Evolutionary conservation across 2,113 vertebrate genomes (phyloP).

Genomic region (Kryptolebias marmoratus): DNA sequence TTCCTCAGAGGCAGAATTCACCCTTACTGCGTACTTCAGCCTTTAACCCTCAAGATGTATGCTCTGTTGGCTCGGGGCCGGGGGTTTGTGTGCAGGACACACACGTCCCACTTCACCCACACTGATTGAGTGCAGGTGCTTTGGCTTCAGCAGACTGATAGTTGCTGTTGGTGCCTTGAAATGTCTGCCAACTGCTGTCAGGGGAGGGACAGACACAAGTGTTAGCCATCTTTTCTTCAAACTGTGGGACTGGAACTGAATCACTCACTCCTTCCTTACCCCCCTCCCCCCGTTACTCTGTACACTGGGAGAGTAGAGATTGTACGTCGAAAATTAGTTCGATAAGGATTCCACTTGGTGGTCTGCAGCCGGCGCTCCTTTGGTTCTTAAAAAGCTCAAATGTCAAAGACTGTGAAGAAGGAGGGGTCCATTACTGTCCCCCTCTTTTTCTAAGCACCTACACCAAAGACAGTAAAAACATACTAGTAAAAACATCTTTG

Average conservation of each 20-base stretch:
- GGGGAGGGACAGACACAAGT: constrained; percentile 31
- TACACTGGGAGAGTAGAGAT: constrained; percentile 27
- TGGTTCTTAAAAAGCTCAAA: constrained; percentile 61
- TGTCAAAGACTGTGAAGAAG: constrained; percentile 15
- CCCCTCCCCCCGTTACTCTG: neutral
- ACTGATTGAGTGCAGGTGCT: constrained; percentile 56
- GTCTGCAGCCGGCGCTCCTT: constrained; percentile 35
- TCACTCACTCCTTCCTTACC: constrained; percentile 11
- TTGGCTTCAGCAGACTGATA: constrained; percentile 43
- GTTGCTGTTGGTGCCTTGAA: constrained; percentile 52
- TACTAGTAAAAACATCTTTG: neutral
- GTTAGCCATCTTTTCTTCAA: constrained; percentile 53
- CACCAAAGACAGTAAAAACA: constrained; percentile 29
- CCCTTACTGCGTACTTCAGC: constrained; percentile 26
- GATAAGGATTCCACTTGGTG: constrained; percentile 53
- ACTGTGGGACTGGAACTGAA: constrained; percentile 23
- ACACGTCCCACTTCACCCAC: constrained; percentile 18
- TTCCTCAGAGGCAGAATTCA: constrained; percentile 35
- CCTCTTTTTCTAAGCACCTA: constrained; percentile 22
- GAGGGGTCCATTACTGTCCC: constrained; percentile 48
- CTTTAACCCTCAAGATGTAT: constrained; percentile 52
- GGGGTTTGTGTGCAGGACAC: constrained; percentile 32
- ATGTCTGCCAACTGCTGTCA: constrained; percentile 51
- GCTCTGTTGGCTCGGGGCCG: constrained; percentile 37
- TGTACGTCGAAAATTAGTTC: constrained; percentile 62